Conservation (phyloP, 2,113 vertebrate genomes). For the Xenopus borealis region DNA sequence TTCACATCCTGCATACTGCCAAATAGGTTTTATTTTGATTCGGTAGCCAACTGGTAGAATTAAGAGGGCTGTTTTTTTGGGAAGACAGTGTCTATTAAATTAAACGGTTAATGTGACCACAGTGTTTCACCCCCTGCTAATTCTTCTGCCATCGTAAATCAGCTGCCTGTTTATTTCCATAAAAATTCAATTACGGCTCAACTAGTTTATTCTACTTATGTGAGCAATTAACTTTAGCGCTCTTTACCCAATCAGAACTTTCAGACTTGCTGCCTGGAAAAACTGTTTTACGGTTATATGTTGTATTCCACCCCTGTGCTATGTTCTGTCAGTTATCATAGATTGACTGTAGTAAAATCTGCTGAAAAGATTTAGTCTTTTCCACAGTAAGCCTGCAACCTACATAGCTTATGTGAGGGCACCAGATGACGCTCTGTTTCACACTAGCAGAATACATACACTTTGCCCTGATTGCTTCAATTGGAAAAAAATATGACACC, state of each 20-base stretch:
- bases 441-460: background rate
- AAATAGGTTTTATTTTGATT: constrained; percentile 68
- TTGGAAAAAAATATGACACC: background rate
- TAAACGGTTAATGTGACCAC: constrained; percentile 70
- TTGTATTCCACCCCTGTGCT: constrained; percentile 22
- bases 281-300: constrained; percentile 27
- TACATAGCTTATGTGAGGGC: background rate
- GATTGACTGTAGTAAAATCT: constrained; percentile 14
- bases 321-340: constrained; percentile 7
- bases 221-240: constrained; percentile 62
- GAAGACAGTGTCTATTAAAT: constrained; percentile 60
- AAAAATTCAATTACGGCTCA: constrained; percentile 74
- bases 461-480: background rate
- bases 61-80: constrained; percentile 45
- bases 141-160: constrained; percentile 67
- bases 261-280: background rate
- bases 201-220: constrained; percentile 64
- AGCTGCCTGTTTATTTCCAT: constrained; percentile 79
- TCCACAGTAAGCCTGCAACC: background rate
- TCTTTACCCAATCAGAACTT: constrained; percentile 49
- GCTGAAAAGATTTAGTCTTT: constrained; percentile 1
- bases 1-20: constrained; percentile 52
- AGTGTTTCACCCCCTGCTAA: constrained; percentile 59
- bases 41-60: constrained; percentile 63
- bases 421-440: constrained; percentile 25